Evolutionary conservation across 2,888 invertebrate species (phyloP), one percentile per base, ranked within the genome.

Genomic region (Leucozona laternaria): DNA sequence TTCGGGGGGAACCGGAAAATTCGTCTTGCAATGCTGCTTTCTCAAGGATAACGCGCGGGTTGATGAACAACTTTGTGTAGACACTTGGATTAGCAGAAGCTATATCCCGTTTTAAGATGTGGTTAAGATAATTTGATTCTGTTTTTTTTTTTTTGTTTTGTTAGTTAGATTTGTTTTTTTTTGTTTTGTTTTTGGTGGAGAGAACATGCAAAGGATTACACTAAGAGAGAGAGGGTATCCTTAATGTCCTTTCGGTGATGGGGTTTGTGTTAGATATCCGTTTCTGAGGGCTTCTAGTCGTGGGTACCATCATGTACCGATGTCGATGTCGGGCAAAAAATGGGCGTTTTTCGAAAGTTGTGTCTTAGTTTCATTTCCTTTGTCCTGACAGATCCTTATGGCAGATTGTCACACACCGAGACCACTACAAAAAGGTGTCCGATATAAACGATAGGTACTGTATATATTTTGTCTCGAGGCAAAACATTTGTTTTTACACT

Each of bases 381-480:
- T 31, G 68, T 66, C 43, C 55, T 64, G 48, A 66, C 75, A 75
- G 80, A 83, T 87, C 60, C 68, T 76, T 72, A 55, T 60, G 48
- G 68, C 40, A 83, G 87, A 87, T 86, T 87, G 87, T 87, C 87
- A 83, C 79, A 87, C 79, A 79, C 62, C 68, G 31, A 31, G 73
- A 48, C 45, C 64, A 58, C 40, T 53, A 45, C 66, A 57, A 62
- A 72, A 79, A 83, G 83, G 82, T 87, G 79, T 87, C 83, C 83
- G 83, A 79, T 79, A 79, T 79, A 83, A 83, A 76, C 79, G 71
- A 83, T 86, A 86, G n/a, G n/a, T n/a, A n/a, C n/a, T n/a, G n/a
- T n/a, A 86, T 86, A 79, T 79, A 43, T 79, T 82, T 83, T 79
- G 83, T 72, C 79, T 79, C 78, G 78, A 37, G 22, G 55, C 20